Conservation (phyloP, 2,888 invertebrate species). For the Cephus runcator region DNA sequence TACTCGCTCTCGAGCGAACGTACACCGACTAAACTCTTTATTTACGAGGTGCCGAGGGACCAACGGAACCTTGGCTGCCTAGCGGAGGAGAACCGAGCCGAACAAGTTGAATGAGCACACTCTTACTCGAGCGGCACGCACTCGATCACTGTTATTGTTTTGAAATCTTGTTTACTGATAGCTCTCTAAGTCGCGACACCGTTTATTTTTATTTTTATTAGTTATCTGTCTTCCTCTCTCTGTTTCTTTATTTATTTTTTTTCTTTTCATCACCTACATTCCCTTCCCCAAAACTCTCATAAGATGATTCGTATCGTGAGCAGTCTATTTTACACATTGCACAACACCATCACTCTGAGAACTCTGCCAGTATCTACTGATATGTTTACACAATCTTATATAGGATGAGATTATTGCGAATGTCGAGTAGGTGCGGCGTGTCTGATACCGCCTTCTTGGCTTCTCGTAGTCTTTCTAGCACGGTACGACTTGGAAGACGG, state of each 20-base stretch:
- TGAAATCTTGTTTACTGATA: constrained; percentile 1
- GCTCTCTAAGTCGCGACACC: background rate
- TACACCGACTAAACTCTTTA: constrained; percentile 1
- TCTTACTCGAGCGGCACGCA: constrained; percentile 14
- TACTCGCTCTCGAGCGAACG: constrained; percentile 16
- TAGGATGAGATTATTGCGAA: background rate
- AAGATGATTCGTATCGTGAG: constrained; percentile 9
- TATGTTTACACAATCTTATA: background rate
- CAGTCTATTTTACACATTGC: constrained; percentile 18
- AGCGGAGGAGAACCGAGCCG: constrained; percentile 6
- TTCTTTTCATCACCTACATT: background rate
- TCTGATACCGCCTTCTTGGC: background rate
- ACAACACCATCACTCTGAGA: constrained; percentile 6
- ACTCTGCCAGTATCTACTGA: background rate
- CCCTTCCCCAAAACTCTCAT: background rate
- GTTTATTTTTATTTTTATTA: background rate
- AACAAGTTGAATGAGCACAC: constrained; percentile 32
- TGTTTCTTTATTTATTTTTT: no score
- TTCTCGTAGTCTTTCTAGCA: background rate
- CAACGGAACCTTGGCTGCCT: background rate
- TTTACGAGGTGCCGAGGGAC: background rate
- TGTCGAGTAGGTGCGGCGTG: background rate
- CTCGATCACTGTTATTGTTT: constrained; percentile 6
- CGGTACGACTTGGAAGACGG: constrained; percentile 9
- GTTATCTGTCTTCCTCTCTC: constrained; percentile 1